phyloP scores from a whole-genome alignment of 2,113 vertebrate genomes.

The Microcebus tavaratra region DNA sequence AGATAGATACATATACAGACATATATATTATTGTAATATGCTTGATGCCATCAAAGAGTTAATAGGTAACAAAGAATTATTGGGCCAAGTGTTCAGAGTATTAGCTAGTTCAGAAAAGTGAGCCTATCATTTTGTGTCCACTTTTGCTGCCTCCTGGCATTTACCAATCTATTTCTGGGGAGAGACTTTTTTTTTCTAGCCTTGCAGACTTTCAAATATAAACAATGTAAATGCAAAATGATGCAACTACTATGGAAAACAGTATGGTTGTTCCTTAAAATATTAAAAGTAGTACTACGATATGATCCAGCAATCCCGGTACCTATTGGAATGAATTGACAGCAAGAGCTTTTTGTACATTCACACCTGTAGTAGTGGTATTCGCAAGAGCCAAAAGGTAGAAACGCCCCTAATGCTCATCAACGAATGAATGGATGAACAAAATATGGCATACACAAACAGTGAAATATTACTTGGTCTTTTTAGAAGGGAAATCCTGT shows the following conservation, averaged over 20 bases:
- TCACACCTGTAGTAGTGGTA: background rate
- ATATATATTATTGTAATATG: background rate
- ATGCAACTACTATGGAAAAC: background rate
- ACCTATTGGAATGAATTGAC: background rate
- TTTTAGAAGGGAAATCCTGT: background rate
- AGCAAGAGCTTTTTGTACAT: background rate
- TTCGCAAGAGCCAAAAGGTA: background rate
- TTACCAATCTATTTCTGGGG: background rate
- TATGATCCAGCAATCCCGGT: background rate
- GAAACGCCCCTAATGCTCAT: background rate
- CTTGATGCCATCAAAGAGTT: background rate
- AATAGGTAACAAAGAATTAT: background rate
- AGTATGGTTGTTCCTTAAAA: background rate
- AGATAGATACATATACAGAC: background rate
- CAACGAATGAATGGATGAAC: background rate
- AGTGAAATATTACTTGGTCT: background rate
- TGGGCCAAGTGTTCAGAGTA: background rate
- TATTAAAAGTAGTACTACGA: background rate
- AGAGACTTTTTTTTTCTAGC: background rate
- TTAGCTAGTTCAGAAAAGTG: background rate
- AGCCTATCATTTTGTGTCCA: background rate
- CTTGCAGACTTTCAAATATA: background rate
- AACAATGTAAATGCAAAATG: background rate
- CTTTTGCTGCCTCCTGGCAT: background rate
- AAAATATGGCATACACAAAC: background rate